Conservation (phyloP, 2,888 invertebrate genomes). For the Leptopilina myrica region DNA sequence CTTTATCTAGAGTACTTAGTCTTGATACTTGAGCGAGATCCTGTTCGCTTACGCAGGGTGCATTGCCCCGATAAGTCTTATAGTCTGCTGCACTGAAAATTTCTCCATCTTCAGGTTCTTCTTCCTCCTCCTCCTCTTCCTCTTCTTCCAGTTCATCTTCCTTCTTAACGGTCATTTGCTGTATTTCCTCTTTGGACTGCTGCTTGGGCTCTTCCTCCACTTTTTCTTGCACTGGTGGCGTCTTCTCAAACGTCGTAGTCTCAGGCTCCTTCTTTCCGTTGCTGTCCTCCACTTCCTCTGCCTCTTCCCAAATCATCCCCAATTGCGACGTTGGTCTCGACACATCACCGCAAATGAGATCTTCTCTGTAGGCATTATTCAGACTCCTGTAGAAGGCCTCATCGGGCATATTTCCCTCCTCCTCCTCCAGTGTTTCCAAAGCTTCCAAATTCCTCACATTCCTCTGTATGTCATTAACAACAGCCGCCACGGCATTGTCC, state of each 20-base stretch:
- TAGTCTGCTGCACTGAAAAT: constrained; percentile 88
- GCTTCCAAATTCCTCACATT: constrained; percentile 71
- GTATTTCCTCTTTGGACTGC: constrained; percentile 59
- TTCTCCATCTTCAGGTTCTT: constrained; percentile 75
- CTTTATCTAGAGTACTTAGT: constrained; percentile 87
- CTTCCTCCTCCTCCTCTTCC: constrained; percentile 76
- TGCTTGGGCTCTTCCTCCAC: constrained; percentile 47
- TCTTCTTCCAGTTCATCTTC: constrained; percentile 79
- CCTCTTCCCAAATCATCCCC: constrained; percentile 92
- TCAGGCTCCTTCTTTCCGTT: constrained; percentile 75
- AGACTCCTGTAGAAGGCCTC: constrained; percentile 93
- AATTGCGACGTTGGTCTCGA: constrained; percentile 85
- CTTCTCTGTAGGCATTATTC: constrained; percentile 92
- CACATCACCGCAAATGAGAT: constrained; percentile 81
- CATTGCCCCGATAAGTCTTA: constrained; percentile 86
- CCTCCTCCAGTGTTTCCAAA: constrained; percentile 78
- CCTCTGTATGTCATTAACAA: constrained; percentile 69
- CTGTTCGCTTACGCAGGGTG: constrained; percentile 86
- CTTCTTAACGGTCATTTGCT: constrained; percentile 70
- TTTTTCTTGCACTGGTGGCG: constrained; percentile 62
- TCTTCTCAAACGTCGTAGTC: constrained; percentile 55
- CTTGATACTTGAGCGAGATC: constrained; percentile 87
- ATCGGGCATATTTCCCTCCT: constrained; percentile 84
- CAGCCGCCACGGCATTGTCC: constrained; percentile 64
- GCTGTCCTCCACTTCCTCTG: constrained; percentile 84